Evolutionary conservation across 2,797 vertebrate genomes (phyloP), one percentile per base, ranked within the genome.

Genomic region (Steatocranus sp.): DNA sequence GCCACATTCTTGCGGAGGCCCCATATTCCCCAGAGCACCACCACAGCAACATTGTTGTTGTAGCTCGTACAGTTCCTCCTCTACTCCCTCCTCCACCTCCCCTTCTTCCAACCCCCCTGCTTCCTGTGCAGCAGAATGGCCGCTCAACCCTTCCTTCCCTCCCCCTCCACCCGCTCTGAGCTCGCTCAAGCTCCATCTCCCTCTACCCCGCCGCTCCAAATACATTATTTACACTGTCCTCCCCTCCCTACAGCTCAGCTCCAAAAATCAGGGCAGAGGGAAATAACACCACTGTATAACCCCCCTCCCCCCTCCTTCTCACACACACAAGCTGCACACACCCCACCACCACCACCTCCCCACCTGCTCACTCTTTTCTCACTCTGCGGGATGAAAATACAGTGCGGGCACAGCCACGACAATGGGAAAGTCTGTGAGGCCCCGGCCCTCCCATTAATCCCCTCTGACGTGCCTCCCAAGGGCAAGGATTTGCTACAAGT

Each of bases 401-500:
- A 91, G 93, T 88, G 83, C 87, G 83, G 92, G 94, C 95, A 91
- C 84, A 82, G 79, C 88, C 93, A 93, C 93, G 94, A 96, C 97
- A 96, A 95, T 93, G 96, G 95, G 94, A 96, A 96, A 95, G 92
- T 95, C 91, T 94, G 88, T 88, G 91, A 92, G 93, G 94, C 93
- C 95, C 95, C 83, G 76, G 80, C 89, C 89, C 91, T 90, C 92
- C 90, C 91, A 95, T 93, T 94, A 96, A 95, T 96, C 95, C 95
- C 95, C 94, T 91, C 92, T 89, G 94, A 96, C 93, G 95, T 95
- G 95, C 94, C 93, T 96, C 96, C 96, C 58, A 88, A 93, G 93
- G 93, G 92, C 93, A 89, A 89, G 93, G 93, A 94, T 95, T 96
- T 95, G 94, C 95, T 96, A 94, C 94, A 94, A 95, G 94, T 95